These are phyloP conservation scores for Pristionchus fissidentatus DNA, from an alignment of 2,888 invertebrate species.

Conservation along the genomic window DNA sequence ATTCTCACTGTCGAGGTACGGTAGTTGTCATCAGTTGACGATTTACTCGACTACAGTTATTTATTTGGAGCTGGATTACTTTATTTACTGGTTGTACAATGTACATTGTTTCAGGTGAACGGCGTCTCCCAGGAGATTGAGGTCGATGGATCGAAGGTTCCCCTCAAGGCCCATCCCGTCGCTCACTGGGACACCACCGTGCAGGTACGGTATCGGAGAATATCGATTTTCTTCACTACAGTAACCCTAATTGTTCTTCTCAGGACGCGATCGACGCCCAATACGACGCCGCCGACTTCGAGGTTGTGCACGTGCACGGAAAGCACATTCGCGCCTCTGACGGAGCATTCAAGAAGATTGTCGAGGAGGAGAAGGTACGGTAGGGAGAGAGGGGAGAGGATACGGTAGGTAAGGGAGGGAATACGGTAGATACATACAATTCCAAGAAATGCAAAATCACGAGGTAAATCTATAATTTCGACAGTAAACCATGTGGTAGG, in stretches of 20 bases:
- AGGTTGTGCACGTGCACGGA: neutral
- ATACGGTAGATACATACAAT: neutral
- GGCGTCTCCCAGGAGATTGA: neutral
- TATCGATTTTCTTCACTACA: neutral
- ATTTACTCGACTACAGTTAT: no score
- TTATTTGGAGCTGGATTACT: neutral
- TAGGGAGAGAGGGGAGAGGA: no score
- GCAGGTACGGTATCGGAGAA: neutral
- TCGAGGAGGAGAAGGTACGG: constrained; percentile 27
- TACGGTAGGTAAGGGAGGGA: no score
- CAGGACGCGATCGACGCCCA: constrained; percentile 29
- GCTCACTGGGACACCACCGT: constrained; percentile 19
- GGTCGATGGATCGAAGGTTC: constrained; percentile 25
- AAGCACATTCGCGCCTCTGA: neutral
- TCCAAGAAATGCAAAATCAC: no score
- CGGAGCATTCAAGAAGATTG: neutral
- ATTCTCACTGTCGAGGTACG: constrained; percentile 43
- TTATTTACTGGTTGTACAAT: neutral
- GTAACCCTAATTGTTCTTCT: neutral
- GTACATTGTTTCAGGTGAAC: constrained; percentile 12
- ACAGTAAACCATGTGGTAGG: no score
- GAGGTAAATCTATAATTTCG: no score
- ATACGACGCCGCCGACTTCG: constrained; percentile 24
- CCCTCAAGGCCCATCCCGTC: neutral
- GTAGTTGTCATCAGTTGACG: neutral